Conservation (phyloP, 2,113 vertebrate genomes). For the Tiliqua scincoides region DNA sequence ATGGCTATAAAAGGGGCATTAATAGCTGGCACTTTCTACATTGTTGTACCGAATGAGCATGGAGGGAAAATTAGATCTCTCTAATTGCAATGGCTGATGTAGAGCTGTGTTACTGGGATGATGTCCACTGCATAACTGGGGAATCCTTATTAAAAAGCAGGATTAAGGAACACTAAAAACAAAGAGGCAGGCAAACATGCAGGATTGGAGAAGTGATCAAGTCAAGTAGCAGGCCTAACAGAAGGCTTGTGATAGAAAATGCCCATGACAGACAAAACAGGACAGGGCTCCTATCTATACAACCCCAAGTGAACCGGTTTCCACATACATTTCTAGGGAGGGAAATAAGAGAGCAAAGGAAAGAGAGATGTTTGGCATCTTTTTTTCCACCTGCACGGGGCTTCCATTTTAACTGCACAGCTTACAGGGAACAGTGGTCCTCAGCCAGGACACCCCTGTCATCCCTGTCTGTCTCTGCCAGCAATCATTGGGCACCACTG, state of each 20-base stretch:
- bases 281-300: background rate
- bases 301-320: too few relatives aligned
- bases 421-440: too few relatives aligned
- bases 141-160: background rate
- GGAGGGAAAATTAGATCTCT: background rate
- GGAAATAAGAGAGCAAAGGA: too few relatives aligned
- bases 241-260: background rate
- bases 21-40: background rate
- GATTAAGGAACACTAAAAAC: background rate
- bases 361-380: too few relatives aligned
- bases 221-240: background rate
- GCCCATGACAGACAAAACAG: background rate
- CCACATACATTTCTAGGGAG: too few relatives aligned
- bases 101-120: background rate
- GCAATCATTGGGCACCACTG: too few relatives aligned
- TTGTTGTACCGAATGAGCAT: background rate
- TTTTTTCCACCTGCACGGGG: too few relatives aligned
- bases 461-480: too few relatives aligned
- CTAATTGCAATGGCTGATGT: background rate
- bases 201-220: background rate
- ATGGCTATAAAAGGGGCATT: background rate
- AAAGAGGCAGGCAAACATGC: background rate
- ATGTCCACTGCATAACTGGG: background rate
- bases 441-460: too few relatives aligned
- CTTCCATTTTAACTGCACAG: too few relatives aligned